Conservation (phyloP, 2,888 invertebrate species). For the Harpalus rubripes region DNA sequence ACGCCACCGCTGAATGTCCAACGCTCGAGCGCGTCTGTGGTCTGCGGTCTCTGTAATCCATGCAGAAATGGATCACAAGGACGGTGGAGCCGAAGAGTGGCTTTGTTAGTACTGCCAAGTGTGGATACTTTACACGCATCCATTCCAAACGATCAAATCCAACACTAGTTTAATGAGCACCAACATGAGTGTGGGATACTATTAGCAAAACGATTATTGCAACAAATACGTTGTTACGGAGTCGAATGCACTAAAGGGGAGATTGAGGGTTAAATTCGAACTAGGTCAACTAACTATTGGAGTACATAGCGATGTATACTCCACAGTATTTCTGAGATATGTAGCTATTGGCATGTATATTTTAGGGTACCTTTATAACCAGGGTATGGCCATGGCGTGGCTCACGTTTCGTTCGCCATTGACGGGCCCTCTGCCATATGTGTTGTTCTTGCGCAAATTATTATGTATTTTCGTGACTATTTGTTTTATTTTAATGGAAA, state of each 20-base stretch:
- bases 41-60: conserved; percentile 58
- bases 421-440: no score
- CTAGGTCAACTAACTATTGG: not conserved
- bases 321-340: no score
- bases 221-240: not conserved
- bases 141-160: not conserved
- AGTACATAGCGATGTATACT: no score
- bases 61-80: conserved; percentile 56
- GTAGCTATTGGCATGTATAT: no score
- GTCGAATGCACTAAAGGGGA: not conserved
- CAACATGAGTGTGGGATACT: not conserved
- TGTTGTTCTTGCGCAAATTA: no score
- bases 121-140: not conserved
- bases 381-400: no score
- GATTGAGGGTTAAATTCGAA: not conserved
- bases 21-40: conserved; percentile 51
- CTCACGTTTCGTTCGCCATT: no score
- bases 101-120: not conserved
- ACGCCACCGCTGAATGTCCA: conserved; percentile 43
- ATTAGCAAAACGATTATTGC: not conserved
- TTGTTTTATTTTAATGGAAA: no score
- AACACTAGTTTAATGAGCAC: not conserved
- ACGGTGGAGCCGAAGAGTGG: conserved; percentile 2
- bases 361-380: no score
- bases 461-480: no score